Conservation (phyloP, 2,113 vertebrate species). For the Grammomys dolichurus region DNA sequence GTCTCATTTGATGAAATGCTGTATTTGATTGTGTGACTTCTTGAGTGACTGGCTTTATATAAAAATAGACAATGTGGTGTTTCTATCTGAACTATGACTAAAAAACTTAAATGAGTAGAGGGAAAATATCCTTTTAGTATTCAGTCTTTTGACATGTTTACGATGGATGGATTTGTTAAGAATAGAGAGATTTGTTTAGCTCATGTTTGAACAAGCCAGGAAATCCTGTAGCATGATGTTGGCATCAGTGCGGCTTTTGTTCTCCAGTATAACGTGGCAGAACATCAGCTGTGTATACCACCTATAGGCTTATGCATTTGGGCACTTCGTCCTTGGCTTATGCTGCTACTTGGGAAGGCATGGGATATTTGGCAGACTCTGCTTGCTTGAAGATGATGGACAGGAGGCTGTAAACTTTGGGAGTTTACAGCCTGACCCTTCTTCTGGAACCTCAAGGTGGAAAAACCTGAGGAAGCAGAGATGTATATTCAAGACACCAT, state of each 20-base stretch:
- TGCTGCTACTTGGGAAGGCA: neutral
- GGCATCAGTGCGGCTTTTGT: neutral
- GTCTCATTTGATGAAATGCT: neutral
- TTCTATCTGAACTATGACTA: neutral
- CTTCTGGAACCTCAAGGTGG: neutral
- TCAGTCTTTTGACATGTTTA: neutral
- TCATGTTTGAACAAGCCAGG: neutral
- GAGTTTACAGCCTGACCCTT: neutral
- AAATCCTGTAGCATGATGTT: neutral
- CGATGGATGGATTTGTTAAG: neutral
- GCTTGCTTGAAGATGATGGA: neutral
- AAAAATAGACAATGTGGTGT: neutral
- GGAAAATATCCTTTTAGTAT: neutral
- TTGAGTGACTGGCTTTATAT: neutral
- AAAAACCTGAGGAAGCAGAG: neutral
- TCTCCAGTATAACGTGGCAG: neutral
- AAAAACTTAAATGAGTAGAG: neutral
- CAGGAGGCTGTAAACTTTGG: neutral
- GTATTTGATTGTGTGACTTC: neutral
- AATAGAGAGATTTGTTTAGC: neutral
- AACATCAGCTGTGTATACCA: neutral
- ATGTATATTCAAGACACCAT: neutral
- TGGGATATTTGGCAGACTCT: neutral
- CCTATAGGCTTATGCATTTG: neutral
- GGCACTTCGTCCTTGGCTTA: too few relatives aligned